These are phyloP conservation scores for Atractosteus spatula DNA, from an alignment of 2,113 vertebrate species.

Conservation along the genomic window DNA sequence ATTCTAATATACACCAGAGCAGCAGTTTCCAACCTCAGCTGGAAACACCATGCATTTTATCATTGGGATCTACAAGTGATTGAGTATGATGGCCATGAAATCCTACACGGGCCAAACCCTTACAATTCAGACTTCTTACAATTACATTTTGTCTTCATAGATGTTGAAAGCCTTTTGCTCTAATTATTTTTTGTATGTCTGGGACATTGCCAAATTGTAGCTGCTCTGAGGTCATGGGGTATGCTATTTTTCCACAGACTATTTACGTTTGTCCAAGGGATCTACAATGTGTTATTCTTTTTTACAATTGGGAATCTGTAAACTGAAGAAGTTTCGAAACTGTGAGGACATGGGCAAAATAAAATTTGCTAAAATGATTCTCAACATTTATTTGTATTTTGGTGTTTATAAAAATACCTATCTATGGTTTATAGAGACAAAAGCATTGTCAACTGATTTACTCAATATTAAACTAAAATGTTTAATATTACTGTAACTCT, in stretches of 20 bases:
- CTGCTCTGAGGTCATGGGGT: constrained; percentile 9
- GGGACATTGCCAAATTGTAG: constrained; percentile 18
- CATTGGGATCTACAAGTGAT: constrained; percentile 59
- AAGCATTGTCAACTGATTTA: no score
- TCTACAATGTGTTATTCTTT: no score
- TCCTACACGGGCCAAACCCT: constrained; percentile 46
- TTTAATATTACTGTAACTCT: no score
- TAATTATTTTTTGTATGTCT: constrained; percentile 33
- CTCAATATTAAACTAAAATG: no score
- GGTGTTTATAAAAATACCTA: no score
- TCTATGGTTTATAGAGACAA: no score
- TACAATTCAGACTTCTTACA: constrained; percentile 40
- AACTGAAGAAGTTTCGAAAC: no score
- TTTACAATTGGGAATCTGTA: no score
- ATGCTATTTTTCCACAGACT: constrained; percentile 22
- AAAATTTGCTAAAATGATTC: no score
- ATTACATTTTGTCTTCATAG: constrained; percentile 25
- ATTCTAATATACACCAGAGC: constrained; percentile 60
- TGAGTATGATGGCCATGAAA: constrained; percentile 58
- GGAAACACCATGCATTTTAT: constrained; percentile 48
- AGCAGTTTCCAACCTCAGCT: constrained; percentile 47
- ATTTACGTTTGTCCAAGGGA: no score
- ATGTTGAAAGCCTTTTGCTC: constrained; percentile 34
- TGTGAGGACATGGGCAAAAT: no score
- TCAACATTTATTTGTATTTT: no score